phyloP scores from a whole-genome alignment of 1,140 invertebrate species.

The Rhopalosiphum padi region DNA sequence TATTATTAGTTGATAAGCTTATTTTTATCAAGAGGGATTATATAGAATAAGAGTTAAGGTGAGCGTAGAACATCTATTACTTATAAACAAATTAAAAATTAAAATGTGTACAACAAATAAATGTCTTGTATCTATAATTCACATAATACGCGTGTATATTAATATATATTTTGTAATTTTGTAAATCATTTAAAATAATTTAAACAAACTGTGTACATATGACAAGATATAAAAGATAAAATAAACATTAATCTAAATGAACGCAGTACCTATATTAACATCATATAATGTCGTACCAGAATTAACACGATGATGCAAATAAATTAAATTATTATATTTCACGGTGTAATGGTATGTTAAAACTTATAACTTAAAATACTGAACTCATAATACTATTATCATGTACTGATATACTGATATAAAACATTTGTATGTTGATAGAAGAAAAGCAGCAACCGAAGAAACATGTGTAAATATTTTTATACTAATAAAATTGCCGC shows the following conservation, averaged over 20 bases:
- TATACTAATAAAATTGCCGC: not conserved
- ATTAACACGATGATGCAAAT: not conserved
- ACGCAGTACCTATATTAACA: not conserved
- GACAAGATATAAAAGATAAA: not conserved
- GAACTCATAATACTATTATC: too few species aligned
- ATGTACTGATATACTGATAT: too few species aligned
- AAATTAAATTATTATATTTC: too few species aligned
- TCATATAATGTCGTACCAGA: not conserved
- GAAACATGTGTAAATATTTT: not conserved
- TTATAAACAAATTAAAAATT: not conserved
- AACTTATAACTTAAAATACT: too few species aligned
- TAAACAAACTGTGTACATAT: not conserved
- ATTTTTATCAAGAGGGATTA: not conserved
- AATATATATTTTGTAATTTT: not conserved
- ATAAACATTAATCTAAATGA: not conserved
- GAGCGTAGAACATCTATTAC: not conserved
- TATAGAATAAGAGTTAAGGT: too few species aligned
- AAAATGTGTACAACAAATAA: not conserved
- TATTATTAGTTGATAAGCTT: not conserved
- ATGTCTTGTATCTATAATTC: not conserved
- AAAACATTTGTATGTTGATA: too few species aligned
- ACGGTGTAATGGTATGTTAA: too few species aligned
- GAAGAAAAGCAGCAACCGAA: not conserved
- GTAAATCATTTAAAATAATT: not conserved
- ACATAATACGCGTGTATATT: not conserved